These are phyloP conservation scores for Agapornis roseicollis DNA, from an alignment of 2,113 vertebrate species.

Conservation along the genomic window DNA sequence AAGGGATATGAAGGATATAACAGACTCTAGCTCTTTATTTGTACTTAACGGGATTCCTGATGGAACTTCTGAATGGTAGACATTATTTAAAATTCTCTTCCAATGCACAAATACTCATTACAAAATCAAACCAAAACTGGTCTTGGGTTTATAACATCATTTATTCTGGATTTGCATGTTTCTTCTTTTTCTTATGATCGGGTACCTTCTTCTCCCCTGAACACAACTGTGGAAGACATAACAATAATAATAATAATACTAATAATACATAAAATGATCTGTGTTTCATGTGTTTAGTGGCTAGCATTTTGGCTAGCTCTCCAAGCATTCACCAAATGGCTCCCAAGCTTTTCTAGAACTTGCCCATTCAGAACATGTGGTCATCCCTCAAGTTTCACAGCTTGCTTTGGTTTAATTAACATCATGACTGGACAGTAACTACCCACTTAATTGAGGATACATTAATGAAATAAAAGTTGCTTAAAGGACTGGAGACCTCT, in stretches of 20 bases:
- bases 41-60: not conserved
- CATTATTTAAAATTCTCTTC: not conserved
- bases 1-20: not conserved
- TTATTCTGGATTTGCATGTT: not conserved
- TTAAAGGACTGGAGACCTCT: not conserved
- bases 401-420: not conserved
- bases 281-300: not conserved
- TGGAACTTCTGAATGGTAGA: not conserved
- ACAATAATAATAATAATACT: not conserved
- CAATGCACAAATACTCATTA: not conserved
- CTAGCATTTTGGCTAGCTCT: not conserved
- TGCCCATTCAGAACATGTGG: not conserved
- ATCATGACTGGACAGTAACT: not conserved
- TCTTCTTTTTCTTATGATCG: not conserved
- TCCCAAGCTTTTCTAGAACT: not conserved
- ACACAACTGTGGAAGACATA: not conserved
- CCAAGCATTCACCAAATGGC: not conserved
- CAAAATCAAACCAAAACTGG: not conserved
- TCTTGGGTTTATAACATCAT: not conserved
- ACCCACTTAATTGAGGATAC: not conserved
- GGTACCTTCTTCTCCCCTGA: not conserved
- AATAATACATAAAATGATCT: not conserved
- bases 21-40: not conserved
- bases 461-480: not conserved
- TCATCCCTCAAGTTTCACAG: not conserved